Evolutionary conservation across 2,888 invertebrate species (phyloP), one percentile per base, ranked within the genome.

Genomic region (Flabesymbios commensalis): DNA sequence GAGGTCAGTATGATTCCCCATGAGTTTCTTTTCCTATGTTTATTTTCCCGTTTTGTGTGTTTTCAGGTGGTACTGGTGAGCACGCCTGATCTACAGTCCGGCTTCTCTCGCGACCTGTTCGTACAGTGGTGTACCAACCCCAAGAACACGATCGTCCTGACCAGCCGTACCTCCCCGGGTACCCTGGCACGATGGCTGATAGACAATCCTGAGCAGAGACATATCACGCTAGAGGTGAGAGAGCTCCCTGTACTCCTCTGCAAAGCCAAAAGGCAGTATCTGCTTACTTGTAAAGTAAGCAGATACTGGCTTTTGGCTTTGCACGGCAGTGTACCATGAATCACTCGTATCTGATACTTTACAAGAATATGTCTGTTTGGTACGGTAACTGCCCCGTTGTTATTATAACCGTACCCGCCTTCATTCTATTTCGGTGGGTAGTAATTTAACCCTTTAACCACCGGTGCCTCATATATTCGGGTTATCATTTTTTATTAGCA

Each of bases 81-180:
- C 75, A 91, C 90, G 67, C 91, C 94, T 0, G 98, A 98, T 80
- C 88, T 99, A 86, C 97, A 99, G 83, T 89, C 90, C 69, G 99
- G 99, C 0, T 98, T 92, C 83, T 90, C 97, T 0, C 86, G 98
- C 57, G 98, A 99, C 76, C 85, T 99, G 28, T 98, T 99, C 82
- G 84, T 95, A 2, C 90, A 92, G 74, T 99, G 98, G 97, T 93
- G 94, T 57, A 87, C 89, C 0, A 92, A 94, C 84, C 86, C 92
- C 1, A 91, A 91, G 78, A 99, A 99, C 79, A 93, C 94, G 78
- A 91, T 99, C 68, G 93, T 99, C 65, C 85, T 99, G 57, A 98
- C 98, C 0, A 90, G 79, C 48, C 75, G 86, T 59, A 92, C 77
- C 85, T 90, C 90, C 86, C 85, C 82, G 42, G 83, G 85, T 3